Conservation (phyloP, 2,888 invertebrate species). For the Parelbella ahira region DNA sequence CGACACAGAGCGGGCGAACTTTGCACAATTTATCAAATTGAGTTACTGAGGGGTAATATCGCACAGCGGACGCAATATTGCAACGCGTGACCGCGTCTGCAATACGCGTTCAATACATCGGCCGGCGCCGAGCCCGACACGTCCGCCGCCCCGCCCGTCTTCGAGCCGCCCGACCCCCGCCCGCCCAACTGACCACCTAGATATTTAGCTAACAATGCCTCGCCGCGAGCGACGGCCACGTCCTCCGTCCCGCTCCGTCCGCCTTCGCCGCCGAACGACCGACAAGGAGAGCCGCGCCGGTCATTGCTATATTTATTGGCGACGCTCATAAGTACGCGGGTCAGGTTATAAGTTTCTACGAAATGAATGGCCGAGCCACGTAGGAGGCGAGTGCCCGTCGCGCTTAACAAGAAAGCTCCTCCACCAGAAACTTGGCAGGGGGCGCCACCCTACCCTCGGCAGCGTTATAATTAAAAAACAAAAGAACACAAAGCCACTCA, state of each 20-base stretch:
- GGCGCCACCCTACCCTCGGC: slow-evolving; percentile 56
- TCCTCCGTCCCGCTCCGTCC: slow-evolving; percentile 57
- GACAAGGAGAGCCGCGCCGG: slow-evolving; percentile 66
- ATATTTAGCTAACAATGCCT: slow-evolving; percentile 80
- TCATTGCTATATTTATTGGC: slow-evolving; percentile 80
- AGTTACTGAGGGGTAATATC: slow-evolving; percentile 79
- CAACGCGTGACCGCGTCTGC: slow-evolving; percentile 81
- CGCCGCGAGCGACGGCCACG: slow-evolving; percentile 57
- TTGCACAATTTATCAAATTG: slow-evolving; percentile 79
- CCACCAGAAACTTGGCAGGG: slow-evolving; percentile 64
- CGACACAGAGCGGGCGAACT: slow-evolving; percentile 66
- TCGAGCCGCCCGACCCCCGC: slow-evolving; percentile 52
- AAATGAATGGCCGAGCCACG: slow-evolving; percentile 78
- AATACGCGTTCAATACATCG: slow-evolving; percentile 81
- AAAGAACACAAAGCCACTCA: slow-evolving; percentile 78
- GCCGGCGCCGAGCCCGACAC: slow-evolving; percentile 73
- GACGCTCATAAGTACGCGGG: slow-evolving; percentile 80
- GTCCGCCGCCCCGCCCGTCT: slow-evolving; percentile 64
- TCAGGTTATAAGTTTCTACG: slow-evolving; percentile 80
- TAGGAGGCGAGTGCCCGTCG: slow-evolving; percentile 69
- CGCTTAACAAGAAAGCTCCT: slow-evolving; percentile 74
- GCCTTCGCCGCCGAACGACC: slow-evolving; percentile 38
- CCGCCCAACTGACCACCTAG: slow-evolving; percentile 77
- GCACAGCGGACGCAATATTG: slow-evolving; percentile 79
- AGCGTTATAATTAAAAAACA: slow-evolving; percentile 80